Percentiles rank a stretch among this genome's conserved stretches.
These are phyloP conservation scores for Cinara cedri DNA, from an alignment of 2,888 invertebrate genomes.

Conservation along the genomic window DNA sequence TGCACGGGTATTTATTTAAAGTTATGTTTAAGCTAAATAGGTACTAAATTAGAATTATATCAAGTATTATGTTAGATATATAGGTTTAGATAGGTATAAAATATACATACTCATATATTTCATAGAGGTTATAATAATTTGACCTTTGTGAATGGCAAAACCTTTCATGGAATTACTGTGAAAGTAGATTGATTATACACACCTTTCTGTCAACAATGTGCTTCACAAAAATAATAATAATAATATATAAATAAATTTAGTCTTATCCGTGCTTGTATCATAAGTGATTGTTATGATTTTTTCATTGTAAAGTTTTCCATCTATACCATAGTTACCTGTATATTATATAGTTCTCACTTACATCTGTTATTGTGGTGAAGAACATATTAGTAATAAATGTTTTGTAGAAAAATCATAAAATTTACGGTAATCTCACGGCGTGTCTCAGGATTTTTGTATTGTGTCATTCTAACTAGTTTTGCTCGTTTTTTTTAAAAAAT, in stretches of 20 bases:
- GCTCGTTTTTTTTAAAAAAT: not conserved
- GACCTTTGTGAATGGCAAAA: constrained; percentile 56
- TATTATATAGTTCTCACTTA: constrained; percentile 24
- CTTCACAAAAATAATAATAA: constrained; percentile 43
- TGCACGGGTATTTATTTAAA: too few species aligned
- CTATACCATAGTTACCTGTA: not conserved
- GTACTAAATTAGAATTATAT: not conserved
- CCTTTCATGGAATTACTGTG: constrained; percentile 51
- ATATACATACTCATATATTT: constrained; percentile 1
- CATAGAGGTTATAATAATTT: constrained; percentile 42
- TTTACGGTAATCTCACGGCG: not conserved
- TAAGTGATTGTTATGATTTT: constrained; percentile 34
- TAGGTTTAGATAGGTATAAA: not conserved
- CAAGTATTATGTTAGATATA: too few species aligned
- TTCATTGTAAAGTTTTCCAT: constrained; percentile 32
- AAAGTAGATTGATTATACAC: constrained; percentile 54
- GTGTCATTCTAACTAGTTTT: not conserved
- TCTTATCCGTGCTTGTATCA: constrained; percentile 38
- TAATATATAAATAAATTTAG: constrained; percentile 41
- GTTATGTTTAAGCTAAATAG: too few species aligned
- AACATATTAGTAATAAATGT: not conserved
- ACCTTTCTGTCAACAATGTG: constrained; percentile 55
- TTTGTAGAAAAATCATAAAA: not conserved
- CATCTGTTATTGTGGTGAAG: not conserved
- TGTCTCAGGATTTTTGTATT: not conserved